These are phyloP conservation scores for Meleagris gallopavo DNA, from an alignment of 2,113 vertebrate species.

Conservation along the genomic window DNA sequence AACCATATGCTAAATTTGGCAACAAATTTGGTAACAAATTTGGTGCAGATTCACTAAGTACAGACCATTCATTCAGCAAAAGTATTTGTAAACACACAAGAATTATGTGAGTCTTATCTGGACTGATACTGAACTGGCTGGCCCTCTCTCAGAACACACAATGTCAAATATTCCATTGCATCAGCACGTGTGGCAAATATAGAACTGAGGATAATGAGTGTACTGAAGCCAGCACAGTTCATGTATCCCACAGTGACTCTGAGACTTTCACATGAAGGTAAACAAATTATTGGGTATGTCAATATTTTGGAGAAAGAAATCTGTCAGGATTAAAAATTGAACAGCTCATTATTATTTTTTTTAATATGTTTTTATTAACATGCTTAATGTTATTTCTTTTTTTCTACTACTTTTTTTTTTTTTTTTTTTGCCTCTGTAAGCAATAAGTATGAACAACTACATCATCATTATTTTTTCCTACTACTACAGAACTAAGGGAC, in stretches of 20 bases:
- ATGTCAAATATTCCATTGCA: background rate
- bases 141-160: background rate
- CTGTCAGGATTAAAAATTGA: background rate
- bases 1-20: background rate
- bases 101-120: background rate
- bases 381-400: background rate
- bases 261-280: background rate
- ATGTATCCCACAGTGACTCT: fast-evolving
- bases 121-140: background rate
- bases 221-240: background rate
- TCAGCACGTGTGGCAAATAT: background rate
- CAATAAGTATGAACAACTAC: background rate
- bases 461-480: background rate
- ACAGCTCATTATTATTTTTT: background rate
- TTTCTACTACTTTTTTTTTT: background rate
- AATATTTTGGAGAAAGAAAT: background rate
- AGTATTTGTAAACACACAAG: background rate
- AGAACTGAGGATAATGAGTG: background rate
- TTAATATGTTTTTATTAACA: background rate
- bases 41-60: background rate
- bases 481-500: background rate
- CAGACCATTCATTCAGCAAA: background rate
- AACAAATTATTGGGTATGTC: background rate
- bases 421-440: background rate
- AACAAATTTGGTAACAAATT: background rate